A percentile compares a stretch with the other conserved stretches of the same genome.
phyloP scores from a whole-genome alignment of 2,797 vertebrate species.

The Trachops cirrhosus region DNA sequence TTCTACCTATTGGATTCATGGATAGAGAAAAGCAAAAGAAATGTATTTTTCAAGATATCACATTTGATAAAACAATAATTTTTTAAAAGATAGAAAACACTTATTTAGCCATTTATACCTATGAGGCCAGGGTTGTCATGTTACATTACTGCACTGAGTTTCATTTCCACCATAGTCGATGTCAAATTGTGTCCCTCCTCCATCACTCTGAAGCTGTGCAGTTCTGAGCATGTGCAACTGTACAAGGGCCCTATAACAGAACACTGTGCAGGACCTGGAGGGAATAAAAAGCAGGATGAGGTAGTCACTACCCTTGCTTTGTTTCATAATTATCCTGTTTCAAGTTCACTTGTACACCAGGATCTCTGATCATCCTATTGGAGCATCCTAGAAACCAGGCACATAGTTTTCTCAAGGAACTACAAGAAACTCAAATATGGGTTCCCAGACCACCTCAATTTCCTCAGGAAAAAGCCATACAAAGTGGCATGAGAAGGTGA shows the following conservation, averaged over 20 bases:
- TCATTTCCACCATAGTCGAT: not conserved
- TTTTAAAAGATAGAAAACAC: not conserved
- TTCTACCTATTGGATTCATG: not conserved
- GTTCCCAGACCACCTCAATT: not conserved
- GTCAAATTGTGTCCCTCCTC: not conserved
- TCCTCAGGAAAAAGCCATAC: not conserved
- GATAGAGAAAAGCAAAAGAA: not conserved
- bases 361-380: not conserved
- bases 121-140: not conserved
- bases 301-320: not conserved
- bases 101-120: not conserved
- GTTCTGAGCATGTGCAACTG: not conserved
- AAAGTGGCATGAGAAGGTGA: not conserved
- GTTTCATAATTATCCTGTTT: not conserved
- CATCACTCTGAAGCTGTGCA: not conserved
- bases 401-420: not conserved
- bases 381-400: not conserved
- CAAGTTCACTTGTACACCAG: not conserved
- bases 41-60: not conserved
- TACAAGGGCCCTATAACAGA: not conserved
- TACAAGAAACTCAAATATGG: not conserved
- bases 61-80: not conserved
- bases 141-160: not conserved
- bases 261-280: not conserved
- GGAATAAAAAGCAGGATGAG: not conserved